Evolutionary conservation across 2,113 vertebrate species (phyloP), one percentile per base, ranked within the genome.

Genomic region (Gallinago undulata): DNA sequence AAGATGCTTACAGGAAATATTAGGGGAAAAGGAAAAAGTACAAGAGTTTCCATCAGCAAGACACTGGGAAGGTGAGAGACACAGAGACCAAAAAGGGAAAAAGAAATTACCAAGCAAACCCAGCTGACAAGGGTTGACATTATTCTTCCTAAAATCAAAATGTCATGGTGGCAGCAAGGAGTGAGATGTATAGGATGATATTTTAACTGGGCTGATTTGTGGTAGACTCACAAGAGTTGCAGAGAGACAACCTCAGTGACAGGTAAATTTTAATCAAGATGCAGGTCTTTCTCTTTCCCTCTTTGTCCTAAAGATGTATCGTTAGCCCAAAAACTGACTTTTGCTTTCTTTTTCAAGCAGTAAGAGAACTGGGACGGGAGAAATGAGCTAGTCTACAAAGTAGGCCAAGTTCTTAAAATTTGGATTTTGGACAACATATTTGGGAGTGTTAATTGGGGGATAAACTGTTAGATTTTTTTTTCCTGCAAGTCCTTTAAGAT

Each of bases 61-160:
- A 82, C 47, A 35, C 53, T 75, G 84, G 51, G 37, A 90, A 81
- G 84, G 37, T 50, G 57, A 87, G 39, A 92, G 16, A 81, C 5
- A 73, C 11, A 25, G 9, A 37, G n/a, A 62, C 48, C 41, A 56
- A 77, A 94, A 91, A 64, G 27, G 31, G 83, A 91, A 93, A 90
- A 81, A 73, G 25, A 84, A 47, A 91, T 73, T 92, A 90, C 68
- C 48, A 60, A 37, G 28, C 28, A 77, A 93, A 90, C 51, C 24
- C 51, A 57, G 28, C 22, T 77, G 57, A 63, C 47, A 60, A 51
- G 21, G 15, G 13, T n/a, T 93, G 69, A 68, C 39, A 53, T 83
- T 86, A 64, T 57, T 90, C 50, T 87, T 94, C 66, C 24, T 41
- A 35, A 95, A 87, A 79, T 64, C 60, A 94, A 83, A 96, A 86